Evolutionary conservation across 2,888 invertebrate species (phyloP).

Genomic region (Linyphia triangularis): DNA sequence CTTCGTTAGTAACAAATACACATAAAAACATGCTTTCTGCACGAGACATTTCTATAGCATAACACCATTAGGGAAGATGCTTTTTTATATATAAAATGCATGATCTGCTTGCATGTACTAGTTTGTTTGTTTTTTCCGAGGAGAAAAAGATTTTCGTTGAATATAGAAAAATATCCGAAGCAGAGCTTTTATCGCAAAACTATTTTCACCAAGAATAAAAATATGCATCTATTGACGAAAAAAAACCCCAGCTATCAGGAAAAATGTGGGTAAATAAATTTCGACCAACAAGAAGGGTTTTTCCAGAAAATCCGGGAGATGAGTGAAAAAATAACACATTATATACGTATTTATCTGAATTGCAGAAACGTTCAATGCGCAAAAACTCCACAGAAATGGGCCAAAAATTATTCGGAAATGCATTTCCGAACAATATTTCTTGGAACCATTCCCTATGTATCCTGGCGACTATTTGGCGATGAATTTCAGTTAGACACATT

Average conservation of each 20-base stretch:
- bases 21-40: too few species aligned
- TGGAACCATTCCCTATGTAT: slow-evolving; percentile 37
- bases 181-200: slow-evolving; percentile 13
- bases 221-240: slow-evolving; percentile 34
- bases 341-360: slow-evolving; percentile 46
- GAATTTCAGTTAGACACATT: slow-evolving; percentile 18
- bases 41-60: too few species aligned
- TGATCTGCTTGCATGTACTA: neutral
- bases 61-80: too few species aligned
- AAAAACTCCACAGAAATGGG: slow-evolving; percentile 54
- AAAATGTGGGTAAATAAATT: slow-evolving; percentile 57
- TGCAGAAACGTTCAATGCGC: slow-evolving; percentile 37
- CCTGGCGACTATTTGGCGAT: slow-evolving; percentile 67
- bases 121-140: neutral
- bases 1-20: too few species aligned
- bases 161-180: slow-evolving; percentile 26
- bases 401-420: slow-evolving; percentile 68
- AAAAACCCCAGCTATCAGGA: neutral
- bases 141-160: neutral
- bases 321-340: slow-evolving; percentile 43
- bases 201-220: slow-evolving; percentile 40
- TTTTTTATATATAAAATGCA: too few species aligned
- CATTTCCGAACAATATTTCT: slow-evolving; percentile 48
- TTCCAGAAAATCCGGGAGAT: neutral
- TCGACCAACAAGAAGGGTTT: slow-evolving; percentile 21